Base-by-base conservation (phyloP, 2,888 invertebrate genomes). In the Drosophila cognata region DNA sequence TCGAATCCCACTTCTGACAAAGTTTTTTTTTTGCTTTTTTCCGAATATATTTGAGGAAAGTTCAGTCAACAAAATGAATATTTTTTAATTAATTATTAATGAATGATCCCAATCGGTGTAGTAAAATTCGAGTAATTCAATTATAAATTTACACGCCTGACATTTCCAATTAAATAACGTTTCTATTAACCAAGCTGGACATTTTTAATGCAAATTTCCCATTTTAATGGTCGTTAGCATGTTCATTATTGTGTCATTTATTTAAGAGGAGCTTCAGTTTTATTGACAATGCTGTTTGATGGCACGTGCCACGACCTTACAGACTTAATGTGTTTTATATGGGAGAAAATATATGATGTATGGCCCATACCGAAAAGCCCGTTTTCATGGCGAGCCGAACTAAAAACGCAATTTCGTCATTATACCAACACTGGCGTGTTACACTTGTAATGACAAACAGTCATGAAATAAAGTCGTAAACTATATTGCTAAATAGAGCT, bases 1-100 rank as follows among this genome's bases (percentile, higher is more conserved):
- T 92, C 91, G 85, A 92, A 90, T 92, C 92, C 92, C 92, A 91
- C 92, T 91, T 91, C 91, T 92, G 91, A 91, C 91, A 91, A 89
- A 62, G 7, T 6, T 13, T 69, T 74, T 73, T 74, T 81, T 78
- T 56, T 38, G 0, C 10, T 1, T 4, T 62, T 50, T 28, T 35
- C 3, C 4, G 4, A 28, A 41, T 53, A 11, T 33, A 38, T 61
- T 31, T n/a, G 7, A 7, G n/a, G 41, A 11, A 21, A 25, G 38
- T 51, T n/a, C 16, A 25, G 1, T 16, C 28, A 73, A 66, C 58
- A 56, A 63, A 74, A 67, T 80, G 64, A 71, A 87, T 80, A 73
- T 70, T 60, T 58, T 64, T 33, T 73, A 70, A 89, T 87, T 65
- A 81, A 79, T 73, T 69, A 76, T 78, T 74, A 56, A 79, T 71